Conservation (phyloP, 2,888 invertebrate species). For the Sinodicranocentrus sp. region DNA sequence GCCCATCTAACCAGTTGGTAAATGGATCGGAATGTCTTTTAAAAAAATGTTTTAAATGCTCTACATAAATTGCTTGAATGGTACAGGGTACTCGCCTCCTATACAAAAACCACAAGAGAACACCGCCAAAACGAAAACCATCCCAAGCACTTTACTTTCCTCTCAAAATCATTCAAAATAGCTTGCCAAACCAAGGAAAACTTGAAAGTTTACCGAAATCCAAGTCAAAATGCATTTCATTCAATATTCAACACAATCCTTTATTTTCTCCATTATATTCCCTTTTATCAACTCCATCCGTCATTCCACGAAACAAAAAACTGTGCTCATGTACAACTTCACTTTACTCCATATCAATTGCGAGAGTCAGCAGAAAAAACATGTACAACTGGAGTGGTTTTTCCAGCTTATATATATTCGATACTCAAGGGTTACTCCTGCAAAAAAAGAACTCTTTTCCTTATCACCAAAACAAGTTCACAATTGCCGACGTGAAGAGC, state of each 20-base stretch:
- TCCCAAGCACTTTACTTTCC: not conserved
- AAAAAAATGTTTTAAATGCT: not conserved
- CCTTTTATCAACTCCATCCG: too few relatives aligned
- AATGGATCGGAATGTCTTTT: conserved; percentile 5
- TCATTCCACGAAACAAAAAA: too few relatives aligned
- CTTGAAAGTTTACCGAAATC: too few relatives aligned
- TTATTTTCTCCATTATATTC: too few relatives aligned
- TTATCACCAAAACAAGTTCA: not conserved
- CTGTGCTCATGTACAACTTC: too few relatives aligned
- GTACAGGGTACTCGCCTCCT: not conserved
- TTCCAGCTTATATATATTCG: not conserved
- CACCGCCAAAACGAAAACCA: not conserved
- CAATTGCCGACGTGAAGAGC: not conserved
- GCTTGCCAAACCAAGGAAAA: too few relatives aligned
- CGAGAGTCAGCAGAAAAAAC: too few relatives aligned
- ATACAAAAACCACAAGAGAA: not conserved
- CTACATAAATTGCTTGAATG: too few relatives aligned
- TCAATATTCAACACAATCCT: too few relatives aligned
- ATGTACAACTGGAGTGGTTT: too few relatives aligned
- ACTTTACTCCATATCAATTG: too few relatives aligned
- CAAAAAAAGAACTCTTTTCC: not conserved
- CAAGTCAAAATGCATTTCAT: too few relatives aligned
- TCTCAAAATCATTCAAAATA: not conserved
- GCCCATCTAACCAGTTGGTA: not conserved
- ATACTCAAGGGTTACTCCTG: not conserved